phyloP scores from a whole-genome alignment of 2,888 invertebrate species.

The Perizoma affinitatum region DNA sequence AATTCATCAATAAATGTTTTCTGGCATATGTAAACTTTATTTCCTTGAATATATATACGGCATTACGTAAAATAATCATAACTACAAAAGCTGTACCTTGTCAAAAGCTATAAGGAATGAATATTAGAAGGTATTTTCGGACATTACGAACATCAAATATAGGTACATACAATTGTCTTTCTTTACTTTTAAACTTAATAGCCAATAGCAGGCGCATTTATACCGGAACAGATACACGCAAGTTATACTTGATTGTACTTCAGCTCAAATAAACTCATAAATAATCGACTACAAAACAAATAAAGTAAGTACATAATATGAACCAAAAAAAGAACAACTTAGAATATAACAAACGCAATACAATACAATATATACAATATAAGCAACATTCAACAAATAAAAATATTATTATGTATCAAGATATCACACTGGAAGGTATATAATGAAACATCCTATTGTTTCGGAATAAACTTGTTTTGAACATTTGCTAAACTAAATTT shows the following conservation, averaged over 20 bases:
- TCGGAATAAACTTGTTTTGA: too few species aligned
- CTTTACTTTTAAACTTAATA: neutral
- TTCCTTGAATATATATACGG: neutral
- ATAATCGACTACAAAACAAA: conserved; percentile 22
- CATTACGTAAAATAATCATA: neutral
- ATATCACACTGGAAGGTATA: too few species aligned
- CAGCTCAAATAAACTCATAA: conserved; percentile 11
- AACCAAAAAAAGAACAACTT: conserved; percentile 30
- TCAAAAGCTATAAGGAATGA: neutral
- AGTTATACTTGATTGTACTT: conserved; percentile 15
- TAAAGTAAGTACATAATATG: neutral
- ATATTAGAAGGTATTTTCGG: conserved; percentile 1
- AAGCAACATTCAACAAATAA: conserved; percentile 13
- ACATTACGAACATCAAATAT: neutral
- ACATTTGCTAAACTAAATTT: too few species aligned
- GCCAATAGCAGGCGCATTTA: neutral
- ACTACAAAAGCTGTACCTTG: too few species aligned
- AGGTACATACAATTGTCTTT: neutral
- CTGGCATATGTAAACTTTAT: neutral
- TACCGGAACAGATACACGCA: conserved; percentile 1
- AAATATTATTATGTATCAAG: neutral
- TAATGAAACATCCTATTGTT: too few species aligned
- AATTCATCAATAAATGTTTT: neutral
- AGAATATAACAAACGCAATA: conserved; percentile 22
- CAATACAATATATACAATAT: too few species aligned